Evolutionary conservation across 1,140 invertebrate genomes (phyloP).

Genomic region (Yoshiicerus persimilis): DNA sequence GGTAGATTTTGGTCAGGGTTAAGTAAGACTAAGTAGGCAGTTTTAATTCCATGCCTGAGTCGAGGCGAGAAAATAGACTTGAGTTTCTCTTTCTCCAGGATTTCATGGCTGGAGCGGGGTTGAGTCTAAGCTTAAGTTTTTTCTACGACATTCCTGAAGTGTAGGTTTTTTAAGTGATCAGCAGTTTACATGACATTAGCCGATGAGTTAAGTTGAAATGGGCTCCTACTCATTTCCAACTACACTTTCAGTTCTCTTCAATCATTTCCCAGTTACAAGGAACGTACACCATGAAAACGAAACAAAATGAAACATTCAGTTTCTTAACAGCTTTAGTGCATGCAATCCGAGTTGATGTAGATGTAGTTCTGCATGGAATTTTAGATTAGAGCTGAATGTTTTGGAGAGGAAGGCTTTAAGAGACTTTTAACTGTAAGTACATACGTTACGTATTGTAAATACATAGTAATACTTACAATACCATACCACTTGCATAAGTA

Average conservation of each 20-base stretch:
- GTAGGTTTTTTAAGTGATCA: not conserved
- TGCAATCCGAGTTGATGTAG: conserved; percentile 1
- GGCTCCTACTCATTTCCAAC: not conserved
- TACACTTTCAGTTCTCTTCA: not conserved
- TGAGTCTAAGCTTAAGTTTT: not conserved
- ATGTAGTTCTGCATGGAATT: not conserved
- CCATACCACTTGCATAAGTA: not conserved
- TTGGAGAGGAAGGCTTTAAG: not conserved
- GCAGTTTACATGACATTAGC: not conserved
- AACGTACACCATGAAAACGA: not conserved
- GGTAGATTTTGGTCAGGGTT: not conserved
- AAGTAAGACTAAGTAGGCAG: not conserved
- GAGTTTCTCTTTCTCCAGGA: not conserved
- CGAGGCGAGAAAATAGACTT: not conserved
- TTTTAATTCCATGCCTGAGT: not conserved
- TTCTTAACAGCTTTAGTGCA: not conserved
- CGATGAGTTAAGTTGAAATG: not conserved
- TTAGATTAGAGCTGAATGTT: not conserved
- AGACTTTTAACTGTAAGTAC: not conserved
- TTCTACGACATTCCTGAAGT: not conserved
- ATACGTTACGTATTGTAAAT: not conserved
- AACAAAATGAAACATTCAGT: not conserved
- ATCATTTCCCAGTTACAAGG: not conserved
- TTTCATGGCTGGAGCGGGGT: not conserved
- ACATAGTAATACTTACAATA: not conserved